Evolutionary conservation across 2,113 vertebrate species (phyloP), one percentile per base, ranked within the genome.

Genomic region (Tachycineta bicolor): DNA sequence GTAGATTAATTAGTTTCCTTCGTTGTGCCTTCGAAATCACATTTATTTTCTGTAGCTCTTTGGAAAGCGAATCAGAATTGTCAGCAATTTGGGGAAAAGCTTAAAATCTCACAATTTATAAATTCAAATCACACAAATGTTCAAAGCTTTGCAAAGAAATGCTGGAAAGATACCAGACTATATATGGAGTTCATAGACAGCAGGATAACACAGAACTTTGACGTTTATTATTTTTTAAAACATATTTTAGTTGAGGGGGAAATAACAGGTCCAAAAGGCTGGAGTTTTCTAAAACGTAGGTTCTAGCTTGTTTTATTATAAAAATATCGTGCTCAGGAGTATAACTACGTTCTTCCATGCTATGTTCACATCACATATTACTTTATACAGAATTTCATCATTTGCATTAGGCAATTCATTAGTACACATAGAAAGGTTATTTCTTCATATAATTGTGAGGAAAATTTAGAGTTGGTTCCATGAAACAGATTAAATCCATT

Each of bases 91-190:
- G 55, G 60, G 87, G 87, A 89, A 96, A 96, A 94, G 64, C 63
- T 92, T 94, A 92, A 92, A 86, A 94, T 95, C 93, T 96, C 78
- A 88, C 60, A 83, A 96, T 87, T 95, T 95, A 87, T 73, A 94
- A 96, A 97, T 97, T 97, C 96, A 98, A 97, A 97, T 95, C 89
- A 46, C 80, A 95, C 97, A 98, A 97, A 97, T 97, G 96, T 95
- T 97, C 85, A 92, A 78, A 95, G 82, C 65, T 97, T 96, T 93
- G 86, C 64, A 95, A 93, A 86, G 87, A 87, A 90, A 78, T 86
- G 69, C 71, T 95, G 92, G 93, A 97, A 89, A 37, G 49, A 95
- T 60, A 86, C 84, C 93, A 96, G 93, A 88, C 23, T 96, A 85
- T 93, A 75, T 93, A 93, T 90, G 80, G 89, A 97, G 81, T 56